Evolutionary conservation across 1,140 invertebrate genomes (phyloP), one percentile per base, ranked within the genome.

Genomic region (Trachelipus rathkii): DNA sequence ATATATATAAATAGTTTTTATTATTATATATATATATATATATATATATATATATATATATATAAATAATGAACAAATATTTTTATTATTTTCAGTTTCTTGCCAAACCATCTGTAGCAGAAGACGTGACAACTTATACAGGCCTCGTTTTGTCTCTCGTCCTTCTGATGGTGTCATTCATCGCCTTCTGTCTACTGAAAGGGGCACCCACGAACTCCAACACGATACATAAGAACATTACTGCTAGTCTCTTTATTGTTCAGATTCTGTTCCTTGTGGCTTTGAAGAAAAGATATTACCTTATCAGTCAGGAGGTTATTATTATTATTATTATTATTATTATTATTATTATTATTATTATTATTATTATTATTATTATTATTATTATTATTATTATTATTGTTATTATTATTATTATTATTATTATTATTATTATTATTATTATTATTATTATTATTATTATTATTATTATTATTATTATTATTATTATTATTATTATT

Each of bases 151-250:
- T 86, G 80, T 90, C 92, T 77, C 87, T 97, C 15, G 90, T 93
- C 0, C 86, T 96, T 21, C 92, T 89, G 13, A 66, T 86, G 11
- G 46, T 86, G 19, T 82, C 87, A 0, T 86, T 95, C 10, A 85
- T 96, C 24, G 85, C 95, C 6, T 87, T 96, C 73, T 91, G 90
- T 19, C 85, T 93, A 24, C 90, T 96, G 77, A 89, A 93, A 21
- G 92, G 92, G 0, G 88, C 79, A 4, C 89, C 92, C 79, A 96
- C 95, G 2, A 97, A 98, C 83, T 94, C 93, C 7, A 97, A 97
- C 84, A 93, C 91, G 43, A 98, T 98, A 74, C 93, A 96, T 83
- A 95, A 95, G 82, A 96, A 98, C 85, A 87, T 97, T 0, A 91
- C 96, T 0, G 88, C 96, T 50, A 95, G 92, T 82, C 90, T 97